These are phyloP conservation scores for Monopis laevigella DNA, from an alignment of 2,888 invertebrate genomes.

Conservation along the genomic window DNA sequence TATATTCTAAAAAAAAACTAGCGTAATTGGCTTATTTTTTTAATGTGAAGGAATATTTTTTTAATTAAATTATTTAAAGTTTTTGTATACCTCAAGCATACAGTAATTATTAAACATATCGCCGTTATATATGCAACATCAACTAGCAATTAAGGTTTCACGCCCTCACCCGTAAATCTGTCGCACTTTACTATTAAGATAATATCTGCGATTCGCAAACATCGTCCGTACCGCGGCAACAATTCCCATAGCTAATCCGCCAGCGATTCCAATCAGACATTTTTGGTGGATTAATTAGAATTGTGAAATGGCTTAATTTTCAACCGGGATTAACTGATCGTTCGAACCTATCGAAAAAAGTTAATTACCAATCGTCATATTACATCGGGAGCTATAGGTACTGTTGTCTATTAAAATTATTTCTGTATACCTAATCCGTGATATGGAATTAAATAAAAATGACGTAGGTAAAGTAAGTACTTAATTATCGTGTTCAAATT, in stretches of 20 bases:
- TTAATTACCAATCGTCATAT: background rate
- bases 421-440: background rate
- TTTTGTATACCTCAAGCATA: too few species aligned
- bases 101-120: too few species aligned
- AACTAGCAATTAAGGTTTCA: too few species aligned
- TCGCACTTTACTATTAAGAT: slow-evolving; percentile 50
- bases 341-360: background rate
- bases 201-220: slow-evolving; percentile 51
- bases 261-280: slow-evolving; percentile 35
- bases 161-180: slow-evolving; percentile 36
- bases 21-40: too few species aligned
- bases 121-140: too few species aligned
- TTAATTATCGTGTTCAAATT: too few species aligned
- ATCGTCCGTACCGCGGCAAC: slow-evolving; percentile 32
- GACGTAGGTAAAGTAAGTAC: too few species aligned
- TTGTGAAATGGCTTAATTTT: slow-evolving; percentile 14
- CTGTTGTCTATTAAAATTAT: background rate
- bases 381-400: too few species aligned
- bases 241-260: slow-evolving; percentile 14
- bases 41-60: too few species aligned
- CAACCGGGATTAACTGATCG: slow-evolving; percentile 7
- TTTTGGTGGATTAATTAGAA: slow-evolving; percentile 37
- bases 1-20: too few species aligned
- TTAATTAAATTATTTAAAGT: too few species aligned
- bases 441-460: background rate